phyloP scores from a whole-genome alignment of 2,113 vertebrate genomes.

The Myotis brandtii region DNA sequence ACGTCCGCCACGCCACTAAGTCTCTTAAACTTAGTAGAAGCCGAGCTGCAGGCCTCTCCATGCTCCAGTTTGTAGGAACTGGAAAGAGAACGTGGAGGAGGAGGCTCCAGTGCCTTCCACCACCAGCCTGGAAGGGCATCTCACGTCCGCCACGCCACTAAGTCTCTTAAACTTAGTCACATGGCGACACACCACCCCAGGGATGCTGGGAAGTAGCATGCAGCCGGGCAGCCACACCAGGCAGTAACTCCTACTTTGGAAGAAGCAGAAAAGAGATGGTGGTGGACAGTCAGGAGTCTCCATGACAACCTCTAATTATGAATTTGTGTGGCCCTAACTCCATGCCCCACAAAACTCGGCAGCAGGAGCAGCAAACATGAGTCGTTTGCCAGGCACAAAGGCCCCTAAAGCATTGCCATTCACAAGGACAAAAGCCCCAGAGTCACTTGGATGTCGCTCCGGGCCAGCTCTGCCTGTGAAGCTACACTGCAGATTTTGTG shows the following conservation, averaged over 20 bases:
- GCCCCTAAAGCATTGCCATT: not conserved
- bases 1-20: too few relatives aligned
- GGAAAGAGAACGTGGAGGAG: not conserved
- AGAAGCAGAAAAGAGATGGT: not conserved
- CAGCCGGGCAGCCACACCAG: not conserved
- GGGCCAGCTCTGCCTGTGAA: not conserved
- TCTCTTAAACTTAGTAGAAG: too few relatives aligned
- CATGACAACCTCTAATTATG: not conserved
- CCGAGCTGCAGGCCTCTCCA: not conserved
- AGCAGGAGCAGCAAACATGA: not conserved
- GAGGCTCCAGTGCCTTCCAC: not conserved
- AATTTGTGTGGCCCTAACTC: not conserved
- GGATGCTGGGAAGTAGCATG: not conserved
- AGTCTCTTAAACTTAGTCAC: not conserved
- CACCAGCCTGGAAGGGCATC: too few relatives aligned
- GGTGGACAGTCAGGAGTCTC: not conserved
- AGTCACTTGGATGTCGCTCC: accelerated
- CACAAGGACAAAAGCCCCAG: not conserved
- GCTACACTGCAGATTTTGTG: not conserved
- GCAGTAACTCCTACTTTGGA: not conserved
- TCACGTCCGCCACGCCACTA: too few relatives aligned
- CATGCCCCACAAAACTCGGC: not conserved
- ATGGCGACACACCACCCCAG: too few relatives aligned
- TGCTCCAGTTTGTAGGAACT: not conserved
- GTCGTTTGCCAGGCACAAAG: not conserved